Evolutionary conservation across 2,888 invertebrate species (phyloP), one percentile per base, ranked within the genome.

Genomic region (Papilio protenor): DNA sequence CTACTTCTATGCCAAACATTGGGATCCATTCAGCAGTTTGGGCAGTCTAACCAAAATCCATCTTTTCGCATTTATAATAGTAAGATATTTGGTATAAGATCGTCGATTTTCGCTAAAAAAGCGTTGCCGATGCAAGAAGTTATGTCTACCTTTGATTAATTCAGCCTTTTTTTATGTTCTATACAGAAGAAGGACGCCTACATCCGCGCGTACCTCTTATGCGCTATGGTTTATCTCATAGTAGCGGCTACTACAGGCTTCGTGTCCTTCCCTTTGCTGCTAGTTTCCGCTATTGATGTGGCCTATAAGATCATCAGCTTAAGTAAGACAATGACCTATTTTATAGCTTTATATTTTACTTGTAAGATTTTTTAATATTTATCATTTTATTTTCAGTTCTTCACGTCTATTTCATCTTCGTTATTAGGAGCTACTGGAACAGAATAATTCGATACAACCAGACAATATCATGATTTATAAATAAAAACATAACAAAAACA

Each of bases 191-290:
- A 69, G 8, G 33, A 66, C 52, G 11, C 16, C 5, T 55, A 75
- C 47, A 66, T 75, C 52, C 66, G 55, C 6, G 66, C 75, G 14
- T 75, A 75, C n/a, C 52, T 75, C 16, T 33, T 75, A 0, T 75
- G 64, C n/a, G 66, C 75, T 10, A 52, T 75, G 55, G n/a, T 55
- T 27, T 75, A 66, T 14, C n/a, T 75, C 1, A 6, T 66, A 16
- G 55, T 75, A 47, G 49, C 49, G 3, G 75, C 59, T 14, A 75
- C 75, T 12, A 75, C 75, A 12, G 52, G 66, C 33, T 75, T 75
- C 40, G 47, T 75, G 11, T 75, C 75, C n/a, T 75, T 66, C 55
- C 75, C 75, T 33, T 2, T 75, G 64, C 27, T 75, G 16, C 49
- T 23, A 8, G 21, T 47, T 11, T 27, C 64, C 10, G 75, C 66